A percentile compares a stretch with the other conserved stretches of the same genome.
phyloP scores from a whole-genome alignment of 2,888 invertebrate genomes.

The Spodoptera picta region DNA sequence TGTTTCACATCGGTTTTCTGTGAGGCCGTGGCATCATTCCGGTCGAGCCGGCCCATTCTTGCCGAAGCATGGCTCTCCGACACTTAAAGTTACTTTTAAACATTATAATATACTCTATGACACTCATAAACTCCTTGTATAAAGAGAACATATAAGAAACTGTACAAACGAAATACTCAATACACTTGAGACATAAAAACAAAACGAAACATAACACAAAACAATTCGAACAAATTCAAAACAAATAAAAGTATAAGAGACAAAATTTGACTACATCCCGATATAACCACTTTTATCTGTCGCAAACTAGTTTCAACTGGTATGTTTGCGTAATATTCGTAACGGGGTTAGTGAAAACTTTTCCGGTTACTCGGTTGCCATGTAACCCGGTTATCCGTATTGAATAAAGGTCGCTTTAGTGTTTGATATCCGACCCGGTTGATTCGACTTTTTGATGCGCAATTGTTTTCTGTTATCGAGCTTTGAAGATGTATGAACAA shows the following conservation, averaged over 20 bases:
- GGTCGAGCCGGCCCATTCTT: no score
- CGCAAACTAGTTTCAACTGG: conserved; percentile 51
- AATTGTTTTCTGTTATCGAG: conserved; percentile 6
- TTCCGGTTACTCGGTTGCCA: conserved; percentile 35
- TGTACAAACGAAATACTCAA: no score
- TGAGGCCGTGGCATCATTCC: no score
- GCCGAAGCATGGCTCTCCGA: no score
- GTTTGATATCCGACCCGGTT: conserved; percentile 19
- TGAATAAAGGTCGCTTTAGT: conserved; percentile 36
- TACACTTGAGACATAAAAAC: background rate
- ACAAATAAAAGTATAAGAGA: conserved; percentile 39
- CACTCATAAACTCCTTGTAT: no score
- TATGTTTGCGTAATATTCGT: conserved; percentile 45
- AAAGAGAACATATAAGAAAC: no score
- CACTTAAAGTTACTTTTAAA: no score
- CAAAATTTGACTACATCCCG: conserved; percentile 28
- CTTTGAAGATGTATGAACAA: background rate
- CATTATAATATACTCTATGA: no score
- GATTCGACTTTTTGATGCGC: conserved; percentile 6
- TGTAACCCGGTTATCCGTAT: conserved; percentile 42
- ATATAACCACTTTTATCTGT: conserved; percentile 50
- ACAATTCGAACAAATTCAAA: conserved; percentile 29
- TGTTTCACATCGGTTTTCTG: no score
- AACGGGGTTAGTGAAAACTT: conserved; percentile 52
- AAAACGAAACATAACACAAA: conserved; percentile 13